Evolutionary conservation across 2,888 invertebrate genomes (phyloP), one percentile per base, ranked within the genome.

Genomic region (Meiosimyza platycephala): DNA sequence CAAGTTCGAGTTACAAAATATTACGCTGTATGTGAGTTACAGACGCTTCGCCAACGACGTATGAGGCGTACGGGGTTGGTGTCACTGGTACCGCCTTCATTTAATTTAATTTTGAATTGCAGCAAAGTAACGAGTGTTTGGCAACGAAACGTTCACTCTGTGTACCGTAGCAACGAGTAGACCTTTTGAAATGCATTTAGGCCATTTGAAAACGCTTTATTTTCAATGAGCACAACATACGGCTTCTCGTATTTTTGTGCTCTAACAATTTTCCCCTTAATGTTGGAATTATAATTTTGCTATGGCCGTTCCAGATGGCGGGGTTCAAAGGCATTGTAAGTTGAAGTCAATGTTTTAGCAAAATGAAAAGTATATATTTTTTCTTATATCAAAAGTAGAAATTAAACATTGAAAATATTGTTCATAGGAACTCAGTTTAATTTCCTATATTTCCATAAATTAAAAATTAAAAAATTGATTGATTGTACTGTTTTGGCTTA

Each of bases 21-120:
- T 28, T 28, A 28, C 28, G 4, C 55, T 40, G 13, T 52, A 16
- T 55, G 48, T 67, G 33, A 59, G n/a, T 18, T 57, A 22, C 33
- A 57, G 18, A 5, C n/a, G 33, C 11, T 2, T 16, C 9, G 54
- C 22, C 22, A 18, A n/a, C 1, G 1, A 50, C 51, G 22, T 3
- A 63, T 60, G 40, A 33, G 15, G 18, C 33, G 57, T 70, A 68
- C 77, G 77, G 78, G 77, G 74, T 71, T 79, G 76, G 67, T 79
- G 74, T 63, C 51, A 16, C n/a, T 18, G 40, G 67, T 47, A 60
- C 60, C 70, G 70, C 70, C 70, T 70, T 28, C 40, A 15, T 15
- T 28, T 12, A 16, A 3, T 47, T n/a, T 47, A 15, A 48, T 47
- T 50, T 13, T 47, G 9, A 18, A 47, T 16, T 16, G 7, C 15